Evolutionary conservation across 2,113 vertebrate genomes (phyloP), one percentile per base, ranked within the genome.

Genomic region (Regulus satrapa): DNA sequence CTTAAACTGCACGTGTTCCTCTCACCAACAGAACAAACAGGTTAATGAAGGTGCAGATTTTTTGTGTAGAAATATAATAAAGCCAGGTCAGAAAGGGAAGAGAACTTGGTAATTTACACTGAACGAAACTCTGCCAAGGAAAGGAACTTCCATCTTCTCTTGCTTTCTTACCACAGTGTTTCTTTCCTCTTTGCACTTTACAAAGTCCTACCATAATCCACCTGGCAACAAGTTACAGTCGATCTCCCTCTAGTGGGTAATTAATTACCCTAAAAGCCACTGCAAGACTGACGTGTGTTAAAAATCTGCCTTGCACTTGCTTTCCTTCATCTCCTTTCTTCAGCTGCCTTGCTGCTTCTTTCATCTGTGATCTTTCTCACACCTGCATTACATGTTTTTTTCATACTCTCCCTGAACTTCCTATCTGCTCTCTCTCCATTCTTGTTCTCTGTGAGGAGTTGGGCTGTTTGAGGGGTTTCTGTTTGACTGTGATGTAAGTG

Each of bases 181-280:
- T 63, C 38, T 41, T 14, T n/a, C n/a, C 19, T 78, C 54, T 77
- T 75, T 48, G 41, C 58, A 68, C 52, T 76, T 89, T 8, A 43
- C 16, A 5, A 93, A 95, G 48, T 80, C 75, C 82, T 88, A 52
- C 68, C 68, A 71, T 67, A 77, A 81, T 67, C n/a, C 56, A 76
- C 75, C 48, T 93, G 68, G 64, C 72, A 89, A 82, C 66, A 34
- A 77, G 10, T 90, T 86, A 88, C 90, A 67, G 68, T 93, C 10
- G 54, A 45, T 92, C 92, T 95, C 95, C 88, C 94, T 92, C 93
- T 95, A 95, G 90, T 93, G 93, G 92, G 82, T 96, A 80, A 77
- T 77, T 96, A 83, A 83, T 71, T 59, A 84, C 43, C 76, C 69
- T 41, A 66, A 95, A 93, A 94, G 75, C 74, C 68, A 31, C 0